phyloP scores from a whole-genome alignment of 1,140 invertebrate genomes.

The Chelonus insularis region DNA sequence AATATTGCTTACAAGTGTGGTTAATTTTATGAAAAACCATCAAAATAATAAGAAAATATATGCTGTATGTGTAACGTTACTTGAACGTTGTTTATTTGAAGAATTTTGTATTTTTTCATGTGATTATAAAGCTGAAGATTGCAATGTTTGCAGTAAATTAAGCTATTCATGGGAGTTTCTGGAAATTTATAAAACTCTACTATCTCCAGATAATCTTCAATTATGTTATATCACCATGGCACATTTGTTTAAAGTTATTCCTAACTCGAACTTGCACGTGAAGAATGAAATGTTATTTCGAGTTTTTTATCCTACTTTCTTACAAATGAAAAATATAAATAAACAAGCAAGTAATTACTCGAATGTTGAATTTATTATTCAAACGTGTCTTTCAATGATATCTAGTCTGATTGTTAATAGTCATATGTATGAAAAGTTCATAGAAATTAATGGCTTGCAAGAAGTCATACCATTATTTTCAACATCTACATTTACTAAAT shows the following conservation, averaged over 20 bases:
- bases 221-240: slow-evolving; percentile 63
- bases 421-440: slow-evolving; percentile 64
- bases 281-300: slow-evolving; percentile 64
- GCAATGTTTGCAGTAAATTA: slow-evolving; percentile 39
- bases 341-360: slow-evolving; percentile 50
- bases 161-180: slow-evolving; percentile 63
- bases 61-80: slow-evolving; percentile 49
- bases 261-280: slow-evolving; percentile 60
- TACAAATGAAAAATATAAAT: slow-evolving; percentile 37
- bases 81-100: slow-evolving; percentile 65
- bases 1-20: slow-evolving; percentile 47
- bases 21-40: slow-evolving; percentile 51
- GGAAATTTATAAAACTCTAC: slow-evolving; percentile 63
- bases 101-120: slow-evolving; percentile 60
- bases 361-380: slow-evolving; percentile 63
- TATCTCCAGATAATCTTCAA: slow-evolving; percentile 62
- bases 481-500: slow-evolving; percentile 62
- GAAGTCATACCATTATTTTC: slow-evolving; percentile 62
- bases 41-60: slow-evolving; percentile 46
- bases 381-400: slow-evolving; percentile 66
- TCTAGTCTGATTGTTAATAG: slow-evolving; percentile 62
- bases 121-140: slow-evolving; percentile 28
- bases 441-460: slow-evolving; percentile 62
- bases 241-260: slow-evolving; percentile 65
- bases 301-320: slow-evolving; percentile 67